Evolutionary conservation across 2,797 vertebrate genomes (phyloP).

Genomic region (Melanitta fusca): DNA sequence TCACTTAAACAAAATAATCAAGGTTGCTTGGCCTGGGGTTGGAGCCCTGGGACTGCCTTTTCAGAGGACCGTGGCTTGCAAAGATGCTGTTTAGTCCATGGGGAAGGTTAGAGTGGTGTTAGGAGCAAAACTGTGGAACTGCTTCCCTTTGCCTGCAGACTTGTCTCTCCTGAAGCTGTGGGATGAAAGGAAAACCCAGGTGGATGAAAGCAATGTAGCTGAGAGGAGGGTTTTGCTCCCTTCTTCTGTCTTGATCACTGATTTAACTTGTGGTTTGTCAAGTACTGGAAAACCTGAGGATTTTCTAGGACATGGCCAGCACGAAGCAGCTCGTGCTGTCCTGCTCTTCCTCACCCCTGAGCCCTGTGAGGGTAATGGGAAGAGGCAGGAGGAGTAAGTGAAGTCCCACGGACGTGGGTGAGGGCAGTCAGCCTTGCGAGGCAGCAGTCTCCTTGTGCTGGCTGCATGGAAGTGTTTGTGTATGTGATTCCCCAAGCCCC

Average conservation of each 20-base stretch:
- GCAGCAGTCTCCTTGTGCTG: not conserved
- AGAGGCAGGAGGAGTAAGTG: not conserved
- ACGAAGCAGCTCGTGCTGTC: not conserved
- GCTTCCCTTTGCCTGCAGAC: not conserved
- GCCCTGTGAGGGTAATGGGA: not conserved
- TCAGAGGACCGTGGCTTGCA: not conserved
- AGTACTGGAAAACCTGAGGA: not conserved
- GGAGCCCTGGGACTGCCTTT: not conserved
- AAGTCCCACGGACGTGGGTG: fast-evolving
- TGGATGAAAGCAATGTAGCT: too few relatives aligned
- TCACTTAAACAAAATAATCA: not conserved
- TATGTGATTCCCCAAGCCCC: not conserved
- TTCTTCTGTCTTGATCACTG: too few relatives aligned
- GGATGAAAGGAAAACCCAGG: not conserved
- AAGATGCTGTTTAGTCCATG: not conserved
- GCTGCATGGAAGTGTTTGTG: not conserved
- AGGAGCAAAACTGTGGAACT: not conserved
- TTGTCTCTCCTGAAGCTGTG: not conserved
- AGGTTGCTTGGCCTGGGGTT: not conserved
- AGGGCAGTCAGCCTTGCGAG: not conserved
- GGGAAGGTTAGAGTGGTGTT: not conserved
- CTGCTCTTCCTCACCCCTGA: not conserved
- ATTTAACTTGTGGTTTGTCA: too few relatives aligned
- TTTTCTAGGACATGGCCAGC: not conserved
- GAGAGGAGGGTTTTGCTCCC: too few relatives aligned